Base-by-base conservation (phyloP, 2,888 invertebrate species). In the Pollenia griseotomentosa region DNA sequence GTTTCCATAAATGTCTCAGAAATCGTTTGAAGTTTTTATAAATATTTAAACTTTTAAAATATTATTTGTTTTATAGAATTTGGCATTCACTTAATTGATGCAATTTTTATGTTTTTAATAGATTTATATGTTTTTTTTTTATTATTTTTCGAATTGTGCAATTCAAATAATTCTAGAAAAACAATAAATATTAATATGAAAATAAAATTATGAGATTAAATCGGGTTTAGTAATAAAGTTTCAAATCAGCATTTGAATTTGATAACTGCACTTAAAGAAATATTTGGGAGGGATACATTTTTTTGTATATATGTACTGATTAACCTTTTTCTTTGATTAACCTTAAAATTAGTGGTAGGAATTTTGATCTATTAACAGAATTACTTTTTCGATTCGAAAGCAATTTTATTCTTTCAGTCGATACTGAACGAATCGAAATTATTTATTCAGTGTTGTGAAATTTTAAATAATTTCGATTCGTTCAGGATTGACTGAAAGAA, bases 51-150 rank as follows among this genome's bases (percentile, higher is more conserved):
- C 19, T 46, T 53, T 48, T 74, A 12, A 86, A 78, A 75, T 57
- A 79, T 86, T 70, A 42, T 65, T 83, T 65, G 53, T 70, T 63
- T 63, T 11, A 63, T 63, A 44, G 33, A 79, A 74, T 83, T 78
- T 74, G 70, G 14, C 79, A 86, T 78, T 86, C 70, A 70, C 57
- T 70, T 51, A 57, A 57, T 71, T 66, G 53, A 68, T 63, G 11
- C 23, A 77, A 57, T 55, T 57, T 44, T 46, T 74, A 33, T 11
- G 33, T 83, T 68, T 19, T 44, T 19, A 70, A 19, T 48, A 51
- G 19, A 75, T 68, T 48, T 4, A 44, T 57, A 12, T 68, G 48
- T 10, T 42, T 42, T 53, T 11, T 19, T 71, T 14, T 44, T 10
- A 57, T 57, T 14, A 40, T 57, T 75, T 84, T 19, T 10, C 19